phyloP scores from a whole-genome alignment of 2,888 invertebrate genomes.

The Sepioteuthis lessoniana region DNA sequence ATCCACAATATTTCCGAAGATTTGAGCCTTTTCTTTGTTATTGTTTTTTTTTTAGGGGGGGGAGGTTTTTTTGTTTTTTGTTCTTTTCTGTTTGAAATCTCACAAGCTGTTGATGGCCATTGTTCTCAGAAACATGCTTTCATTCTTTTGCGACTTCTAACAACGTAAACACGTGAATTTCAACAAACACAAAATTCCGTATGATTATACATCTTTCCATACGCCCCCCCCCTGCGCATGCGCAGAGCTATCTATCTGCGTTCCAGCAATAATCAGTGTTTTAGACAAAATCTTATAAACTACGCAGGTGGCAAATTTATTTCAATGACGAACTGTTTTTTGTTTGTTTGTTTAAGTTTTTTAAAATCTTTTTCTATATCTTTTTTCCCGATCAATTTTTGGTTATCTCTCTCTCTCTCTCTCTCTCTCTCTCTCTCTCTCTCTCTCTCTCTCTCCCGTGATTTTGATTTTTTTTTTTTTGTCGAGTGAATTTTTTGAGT shows the following conservation, averaged over 20 bases:
- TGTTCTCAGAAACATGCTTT: neutral
- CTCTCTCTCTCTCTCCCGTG: too few species aligned
- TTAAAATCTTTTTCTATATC: too few species aligned
- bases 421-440: too few species aligned
- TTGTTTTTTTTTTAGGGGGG: neutral
- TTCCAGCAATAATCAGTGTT: neutral
- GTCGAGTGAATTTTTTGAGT: too few species aligned
- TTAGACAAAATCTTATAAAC: neutral
- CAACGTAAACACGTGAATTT: neutral
- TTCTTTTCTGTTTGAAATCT: neutral
- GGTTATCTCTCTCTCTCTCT: too few species aligned
- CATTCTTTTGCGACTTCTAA: neutral
- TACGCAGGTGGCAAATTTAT: neutral
- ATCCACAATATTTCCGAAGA: neutral
- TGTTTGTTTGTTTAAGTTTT: too few species aligned
- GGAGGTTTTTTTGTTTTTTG: neutral
- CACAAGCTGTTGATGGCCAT: neutral
- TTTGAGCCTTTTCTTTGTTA: neutral
- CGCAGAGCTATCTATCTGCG: neutral
- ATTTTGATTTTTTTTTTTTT: too few species aligned
- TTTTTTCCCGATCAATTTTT: too few species aligned
- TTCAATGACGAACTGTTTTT: neutral
- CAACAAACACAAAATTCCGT: neutral
- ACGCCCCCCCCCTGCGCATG: neutral
- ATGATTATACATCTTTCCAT: neutral